phyloP scores from a whole-genome alignment of 2,113 vertebrate genomes.

The Motacilla alba region DNA sequence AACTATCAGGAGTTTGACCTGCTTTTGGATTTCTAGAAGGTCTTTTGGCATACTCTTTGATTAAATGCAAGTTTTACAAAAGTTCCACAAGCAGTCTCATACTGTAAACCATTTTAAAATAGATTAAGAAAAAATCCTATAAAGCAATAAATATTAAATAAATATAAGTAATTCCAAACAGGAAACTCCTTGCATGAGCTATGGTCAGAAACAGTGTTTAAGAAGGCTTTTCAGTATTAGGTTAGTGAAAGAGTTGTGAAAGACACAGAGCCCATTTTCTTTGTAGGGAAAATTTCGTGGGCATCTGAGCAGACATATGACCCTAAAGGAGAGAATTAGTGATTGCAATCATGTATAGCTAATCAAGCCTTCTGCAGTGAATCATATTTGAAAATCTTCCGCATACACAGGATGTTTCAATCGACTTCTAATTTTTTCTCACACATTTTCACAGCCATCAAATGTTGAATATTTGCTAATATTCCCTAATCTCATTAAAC shows the following conservation, averaged over 20 bases:
- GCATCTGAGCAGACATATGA: constrained; percentile 60
- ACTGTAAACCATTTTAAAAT: background rate
- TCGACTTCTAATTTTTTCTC: background rate
- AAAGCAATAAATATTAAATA: constrained; percentile 29
- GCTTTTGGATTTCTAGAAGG: background rate
- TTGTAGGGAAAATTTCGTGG: constrained; percentile 66
- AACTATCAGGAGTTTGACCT: background rate
- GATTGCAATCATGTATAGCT: constrained; percentile 73
- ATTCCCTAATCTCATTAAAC: constrained; percentile 61
- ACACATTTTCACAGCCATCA: constrained; percentile 26
- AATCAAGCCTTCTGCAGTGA: constrained; percentile 66
- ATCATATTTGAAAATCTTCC: constrained; percentile 62
- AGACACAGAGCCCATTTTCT: constrained; percentile 34
- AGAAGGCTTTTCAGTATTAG: constrained; percentile 25
- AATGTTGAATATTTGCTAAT: constrained; percentile 53
- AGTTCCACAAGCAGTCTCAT: background rate
- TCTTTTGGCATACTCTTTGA: background rate
- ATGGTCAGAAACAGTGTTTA: constrained; percentile 3
- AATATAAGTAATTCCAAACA: constrained; percentile 9
- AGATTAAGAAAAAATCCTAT: background rate
- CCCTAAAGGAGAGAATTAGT: constrained; percentile 71
- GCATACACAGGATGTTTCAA: constrained; percentile 22
- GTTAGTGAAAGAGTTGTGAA: constrained; percentile 27
- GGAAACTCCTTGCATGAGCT: constrained; percentile 17
- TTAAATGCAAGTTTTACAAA: background rate